Base-by-base conservation (phyloP, 2,797 vertebrate species). In the Cheirogaleus major region DNA sequence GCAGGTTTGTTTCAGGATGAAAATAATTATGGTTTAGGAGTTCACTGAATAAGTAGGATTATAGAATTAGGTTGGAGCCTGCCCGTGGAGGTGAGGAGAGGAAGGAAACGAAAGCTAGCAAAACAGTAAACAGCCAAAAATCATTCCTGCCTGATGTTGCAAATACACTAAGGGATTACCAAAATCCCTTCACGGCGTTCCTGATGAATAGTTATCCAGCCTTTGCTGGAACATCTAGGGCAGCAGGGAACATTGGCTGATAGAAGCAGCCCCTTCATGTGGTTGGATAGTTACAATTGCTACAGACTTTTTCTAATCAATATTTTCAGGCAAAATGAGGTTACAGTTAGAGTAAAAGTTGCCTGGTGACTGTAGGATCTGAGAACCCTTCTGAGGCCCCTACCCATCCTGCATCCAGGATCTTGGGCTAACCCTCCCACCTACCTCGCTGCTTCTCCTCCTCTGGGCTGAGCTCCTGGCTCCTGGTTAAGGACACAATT, bases 1-100 rank as follows among this genome's bases (percentile, higher is more conserved):
- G 69, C 88, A 91, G 89, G 82, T 86, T 97, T 92, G 75, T 95
- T 89, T 91, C 27, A 73, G 82, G 86, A 69, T 80, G 80, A 72
- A 93, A 79, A 78, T 69, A 89, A 93, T 89, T 72, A 63, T 4
- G 35, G 82, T 23, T 91, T 70, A 85, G 78, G 78, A 70, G 84
- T 72, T 94, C 87, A 69, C 48, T 23, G 83, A 84, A 25, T 76
- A 94, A 83, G 92, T 38, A 94, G 85, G 69, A 94, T 94, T 91
- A 94, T 83, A 1, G 6, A 89, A 90, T 95, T 85, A 91, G 61
- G 41, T 35, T 45, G 48, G 50, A 86, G 75, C 41, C 63, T 55
- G 35, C 69, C 9, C 88, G 86, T 69, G 75, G 35, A 95, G 82
- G 20, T 43, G 75, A 93, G 38, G 57, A 86, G 73, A 78, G 45